Evolutionary conservation across 2,113 vertebrate genomes (phyloP), one percentile per base, ranked within the genome.

Genomic region (Aptenodytes patagonicus): DNA sequence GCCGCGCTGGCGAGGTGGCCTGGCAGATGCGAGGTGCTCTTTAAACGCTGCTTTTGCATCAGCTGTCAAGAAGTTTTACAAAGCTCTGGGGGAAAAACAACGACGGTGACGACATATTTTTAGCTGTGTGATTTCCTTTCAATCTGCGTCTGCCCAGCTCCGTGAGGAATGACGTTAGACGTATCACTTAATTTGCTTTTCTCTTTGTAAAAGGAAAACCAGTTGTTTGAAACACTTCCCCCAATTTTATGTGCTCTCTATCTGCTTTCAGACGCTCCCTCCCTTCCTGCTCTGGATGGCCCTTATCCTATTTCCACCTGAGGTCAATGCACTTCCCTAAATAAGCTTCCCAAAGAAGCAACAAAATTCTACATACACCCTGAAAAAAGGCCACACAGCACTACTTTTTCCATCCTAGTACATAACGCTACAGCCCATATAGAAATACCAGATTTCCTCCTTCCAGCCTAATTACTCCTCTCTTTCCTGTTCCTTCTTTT

Each of bases 301-400:
- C 64, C 94, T 91, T 97, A 96, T 97, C 95, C 95, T 86, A 95
- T 94, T 97, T 96, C 95, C 97, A 96, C 91, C 94, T 96, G 94
- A 96, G 85, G 97, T 95, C 94, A 97, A 96, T 95, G 87, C 93
- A 96, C 96, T 97, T 97, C 95, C 95, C 94, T 95, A 95, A 95
- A 82, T 83, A 85, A 70, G 66, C 80, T 95, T 97, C 58, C 91
- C 75, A 93, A 95, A 96, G 93, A 94, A 95, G 90, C 75, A 91
- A 85, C 73, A 91, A 55, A 80, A 83, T 85, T 72, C 70, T 94
- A 28, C 42, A 7, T 89, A 73, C 57, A 75, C 44, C 31, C 49
- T 84, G 64, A 71, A 83, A 80, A 93, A 77, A 36, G 0, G 2
- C 81, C 58, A 19, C 2, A 0, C 28, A 54, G 68, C 24, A 36